A percentile compares a stretch with the other conserved stretches of the same genome.
phyloP scores from a whole-genome alignment of 2,888 invertebrate genomes.

The Koerneria pararmatus region DNA sequence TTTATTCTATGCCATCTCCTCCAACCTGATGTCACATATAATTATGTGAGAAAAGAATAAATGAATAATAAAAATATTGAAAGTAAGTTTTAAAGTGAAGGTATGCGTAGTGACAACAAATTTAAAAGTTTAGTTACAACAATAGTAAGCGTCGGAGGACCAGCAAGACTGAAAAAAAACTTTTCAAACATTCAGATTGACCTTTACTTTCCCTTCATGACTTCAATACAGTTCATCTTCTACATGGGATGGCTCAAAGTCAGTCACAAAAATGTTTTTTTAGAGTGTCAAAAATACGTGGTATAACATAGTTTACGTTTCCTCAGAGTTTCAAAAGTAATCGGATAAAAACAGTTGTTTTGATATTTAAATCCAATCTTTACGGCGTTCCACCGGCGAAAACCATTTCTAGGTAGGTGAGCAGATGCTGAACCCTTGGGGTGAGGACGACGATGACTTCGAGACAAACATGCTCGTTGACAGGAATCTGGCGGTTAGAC shows the following conservation, averaged over 20 bases:
- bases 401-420: conserved; percentile 33
- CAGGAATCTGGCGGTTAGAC: conserved; percentile 39
- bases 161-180: neutral
- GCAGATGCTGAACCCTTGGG: conserved; percentile 53
- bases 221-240: conserved; percentile 45
- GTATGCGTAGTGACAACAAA: neutral
- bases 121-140: neutral
- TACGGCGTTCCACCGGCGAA: neutral
- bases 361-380: neutral
- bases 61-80: neutral
- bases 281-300: neutral
- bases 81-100: neutral
- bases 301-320: too few species aligned
- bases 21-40: too few species aligned
- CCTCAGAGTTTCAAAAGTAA: too few species aligned
- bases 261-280: neutral
- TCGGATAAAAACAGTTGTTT: too few species aligned
- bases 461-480: conserved; percentile 48
- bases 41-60: too few species aligned
- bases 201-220: conserved; percentile 46
- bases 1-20: too few species aligned
- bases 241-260: conserved; percentile 55
- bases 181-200: conserved; percentile 45
- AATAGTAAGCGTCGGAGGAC: neutral
- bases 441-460: conserved; percentile 51